Base-by-base conservation (phyloP, 2,888 invertebrate genomes). In the Rhodophaea formosa region DNA sequence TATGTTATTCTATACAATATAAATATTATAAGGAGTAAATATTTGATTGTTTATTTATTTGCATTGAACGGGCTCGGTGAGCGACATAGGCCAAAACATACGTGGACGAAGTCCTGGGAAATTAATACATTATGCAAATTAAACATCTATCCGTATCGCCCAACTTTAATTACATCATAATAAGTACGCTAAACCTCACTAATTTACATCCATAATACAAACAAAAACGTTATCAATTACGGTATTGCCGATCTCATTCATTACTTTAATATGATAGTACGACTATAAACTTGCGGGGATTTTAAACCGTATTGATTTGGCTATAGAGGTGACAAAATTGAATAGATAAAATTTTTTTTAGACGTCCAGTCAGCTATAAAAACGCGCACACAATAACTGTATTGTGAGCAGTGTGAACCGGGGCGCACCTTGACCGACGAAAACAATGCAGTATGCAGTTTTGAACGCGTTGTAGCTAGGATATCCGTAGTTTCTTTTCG, bases 381-480 rank as follows among this genome's bases (percentile, higher is more conserved):
- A 56, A 59, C 46, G 54, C 46, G 51, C 57, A 52, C 60, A 67
- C 64, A 71, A 67, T 62, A 57, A 61, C 58, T 65, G 64, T 62
- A 77, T 77, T 77, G 79, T 78, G 55, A 54, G 64, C 65, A 66
- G 72, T 82, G 82, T 69, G 82, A 82, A 82, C 67, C 70, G 67
- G 79, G 80, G 54, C 80, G 69, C 68, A 71, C 82, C 82, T 82
- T 82, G 82, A 82, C 80, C 80, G 68, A 61, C 56, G 59, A 53
- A 49, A 57, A 62, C 66, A 63, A 68, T 70, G 61, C 56, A 16
- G 23, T 42, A 46, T 45, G 35, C 59, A 39, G 56, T 59, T 56
- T 39, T 46, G 52, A 52, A 23, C 12, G 45, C 45, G 3, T 0
- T 15, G 3, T 56, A 63, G 5, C 66, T 69, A 69, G 68, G 71